Evolutionary conservation across 2,888 invertebrate genomes (phyloP), one percentile per base, ranked within the genome.

Genomic region (Exocentrus adspersus): DNA sequence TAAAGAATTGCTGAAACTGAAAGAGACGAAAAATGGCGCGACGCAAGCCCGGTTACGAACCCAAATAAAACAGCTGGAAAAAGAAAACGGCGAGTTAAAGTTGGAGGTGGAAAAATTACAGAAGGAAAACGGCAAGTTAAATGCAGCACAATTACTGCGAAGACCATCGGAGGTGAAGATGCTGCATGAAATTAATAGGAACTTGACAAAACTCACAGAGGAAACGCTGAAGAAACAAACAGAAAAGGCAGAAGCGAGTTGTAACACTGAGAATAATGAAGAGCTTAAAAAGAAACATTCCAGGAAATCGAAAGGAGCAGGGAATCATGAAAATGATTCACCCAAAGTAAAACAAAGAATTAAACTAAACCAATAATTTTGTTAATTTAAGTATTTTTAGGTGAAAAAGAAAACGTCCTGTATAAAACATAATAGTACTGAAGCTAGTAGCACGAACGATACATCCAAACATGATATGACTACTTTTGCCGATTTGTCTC

Each of bases 151-250:
- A 78, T 83, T 87, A 67, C 80, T 87, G 7, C 80, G 87, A 62
- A 81, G 88, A 58, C 74, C 77, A 42, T 85, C 87, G n/a, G 92
- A 91, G 68, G 87, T 90, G 28, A 91, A 89, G 84, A 89, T 92
- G 80, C 84, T 93, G 65, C 89, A 91, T 74, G 89, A 91, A 80
- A 92, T 93, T 28, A 93, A 91, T 77, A 89, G 88, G 64, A 87
- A 87, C 68, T 79, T 89, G 43, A 54, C 67, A 2, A 70, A 85
- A 67, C 72, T 87, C 42, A 79, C 80, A 4, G 72, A 78, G 58
- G 74, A 77, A 65, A 72, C 75, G 14, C 68, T 75, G 32, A 75
- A 70, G 48, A 74, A 72, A n/a, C 65, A 75, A 20, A 10, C 56
- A 14, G 54, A 62, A 37, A 67, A 64, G 30, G 58, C 68, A 1